phyloP scores from a whole-genome alignment of 1,140 invertebrate genomes.

The Adelges cooleyi region DNA sequence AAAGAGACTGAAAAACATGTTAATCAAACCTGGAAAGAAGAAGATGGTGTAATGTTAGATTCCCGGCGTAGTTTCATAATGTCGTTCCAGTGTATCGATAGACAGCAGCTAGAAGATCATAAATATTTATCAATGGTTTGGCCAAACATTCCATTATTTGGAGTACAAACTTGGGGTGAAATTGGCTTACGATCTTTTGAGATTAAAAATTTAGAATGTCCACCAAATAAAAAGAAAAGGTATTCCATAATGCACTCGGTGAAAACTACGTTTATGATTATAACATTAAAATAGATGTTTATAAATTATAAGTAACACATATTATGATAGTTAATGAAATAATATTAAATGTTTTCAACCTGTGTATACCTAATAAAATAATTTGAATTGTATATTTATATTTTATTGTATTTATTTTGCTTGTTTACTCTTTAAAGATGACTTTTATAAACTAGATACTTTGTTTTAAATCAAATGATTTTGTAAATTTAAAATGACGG shows the following conservation, averaged over 20 bases:
- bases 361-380: no score
- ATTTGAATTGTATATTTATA: no score
- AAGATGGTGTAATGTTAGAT: background rate
- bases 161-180: slow-evolving; percentile 3
- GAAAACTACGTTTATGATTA: background rate
- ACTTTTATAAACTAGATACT: no score
- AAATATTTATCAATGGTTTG: background rate
- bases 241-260: background rate
- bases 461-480: no score
- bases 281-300: background rate
- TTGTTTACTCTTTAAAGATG: no score
- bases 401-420: no score
- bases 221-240: background rate
- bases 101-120: background rate
- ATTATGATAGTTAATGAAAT: no score
- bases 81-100: slow-evolving; percentile 9
- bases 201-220: no score
- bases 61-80: background rate
- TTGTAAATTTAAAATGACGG: no score
- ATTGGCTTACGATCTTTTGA: background rate
- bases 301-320: no score
- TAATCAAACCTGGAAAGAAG: background rate
- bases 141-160: slow-evolving; percentile 3
- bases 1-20: background rate
- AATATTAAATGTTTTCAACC: no score